Evolutionary conservation across 1,140 invertebrate species (phyloP).

Genomic region (Anoplophora glabripennis): DNA sequence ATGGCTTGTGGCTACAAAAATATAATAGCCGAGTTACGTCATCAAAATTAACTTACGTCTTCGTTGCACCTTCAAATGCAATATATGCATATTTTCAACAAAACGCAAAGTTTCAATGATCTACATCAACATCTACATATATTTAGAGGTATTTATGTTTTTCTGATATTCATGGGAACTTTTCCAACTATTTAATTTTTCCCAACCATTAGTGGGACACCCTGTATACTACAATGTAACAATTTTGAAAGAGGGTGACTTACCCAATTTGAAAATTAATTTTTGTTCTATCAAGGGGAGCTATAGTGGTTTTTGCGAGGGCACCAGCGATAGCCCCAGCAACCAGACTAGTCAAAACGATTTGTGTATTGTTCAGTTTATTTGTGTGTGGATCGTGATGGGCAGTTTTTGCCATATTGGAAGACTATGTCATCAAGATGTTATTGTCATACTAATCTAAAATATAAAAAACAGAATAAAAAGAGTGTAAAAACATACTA

Average conservation of each 20-base stretch:
- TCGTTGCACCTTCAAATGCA: no score
- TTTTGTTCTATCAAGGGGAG: constrained; percentile 95
- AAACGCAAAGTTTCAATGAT: no score
- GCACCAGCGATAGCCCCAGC: constrained; percentile 90
- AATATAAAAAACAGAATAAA: not conserved
- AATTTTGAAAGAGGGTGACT: constrained; percentile 22
- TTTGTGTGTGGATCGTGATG: constrained; percentile 21
- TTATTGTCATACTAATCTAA: constrained; percentile 4
- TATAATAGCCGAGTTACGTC: not conserved
- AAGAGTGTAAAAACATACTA: not conserved
- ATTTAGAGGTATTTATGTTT: no score
- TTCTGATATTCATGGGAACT: no score
- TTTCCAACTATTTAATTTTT: no score
- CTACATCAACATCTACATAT: no score
- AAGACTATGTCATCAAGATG: constrained; percentile 17
- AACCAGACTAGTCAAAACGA: constrained; percentile 67
- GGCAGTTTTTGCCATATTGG: constrained; percentile 34
- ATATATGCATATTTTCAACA: not conserved
- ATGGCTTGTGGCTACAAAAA: constrained; percentile 63
- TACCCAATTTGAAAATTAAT: constrained; percentile 93
- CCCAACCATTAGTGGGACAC: no score
- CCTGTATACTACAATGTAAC: no score
- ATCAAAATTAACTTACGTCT: no score
- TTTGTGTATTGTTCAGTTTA: constrained; percentile 50
- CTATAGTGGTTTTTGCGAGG: constrained; percentile 92